A percentile compares a stretch with the other conserved stretches of the same genome.
Evolutionary conservation across 2,888 invertebrate species (phyloP).

Genomic region (Leptinotarsa rubiginosa): DNA sequence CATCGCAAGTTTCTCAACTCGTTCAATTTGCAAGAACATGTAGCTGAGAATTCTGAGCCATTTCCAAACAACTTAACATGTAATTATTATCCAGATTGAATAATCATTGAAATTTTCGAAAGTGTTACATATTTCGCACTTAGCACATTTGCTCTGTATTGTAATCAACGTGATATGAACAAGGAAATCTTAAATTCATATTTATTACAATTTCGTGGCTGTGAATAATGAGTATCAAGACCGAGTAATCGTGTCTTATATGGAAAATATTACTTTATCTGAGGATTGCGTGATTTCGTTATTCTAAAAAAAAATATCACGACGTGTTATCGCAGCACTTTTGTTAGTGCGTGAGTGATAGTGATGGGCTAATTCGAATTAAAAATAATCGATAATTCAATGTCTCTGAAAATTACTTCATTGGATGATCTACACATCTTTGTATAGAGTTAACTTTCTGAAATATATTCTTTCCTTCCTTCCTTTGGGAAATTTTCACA

Average conservation of each 20-base stretch:
- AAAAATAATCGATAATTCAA: no score
- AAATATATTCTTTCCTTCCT: no score
- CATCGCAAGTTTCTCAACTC: slow-evolving; percentile 44
- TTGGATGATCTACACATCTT: no score
- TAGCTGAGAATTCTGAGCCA: slow-evolving; percentile 48
- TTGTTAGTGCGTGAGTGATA: neutral
- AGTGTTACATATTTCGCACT: slow-evolving; percentile 21
- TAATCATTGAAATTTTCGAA: slow-evolving; percentile 26
- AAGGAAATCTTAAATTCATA: slow-evolving; percentile 3
- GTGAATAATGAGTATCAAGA: neutral
- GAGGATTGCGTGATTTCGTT: neutral
- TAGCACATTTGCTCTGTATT: slow-evolving; percentile 28
- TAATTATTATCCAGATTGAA: slow-evolving; percentile 33
- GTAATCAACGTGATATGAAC: slow-evolving; percentile 19
- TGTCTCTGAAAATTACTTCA: no score
- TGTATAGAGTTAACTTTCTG: no score
- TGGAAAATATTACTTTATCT: neutral
- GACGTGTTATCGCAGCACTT: neutral
- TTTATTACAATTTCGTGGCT: slow-evolving; percentile 11
- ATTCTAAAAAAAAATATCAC: neutral
- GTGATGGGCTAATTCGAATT: no score
- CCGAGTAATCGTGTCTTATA: neutral
- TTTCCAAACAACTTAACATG: slow-evolving; percentile 52
- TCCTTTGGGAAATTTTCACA: no score
- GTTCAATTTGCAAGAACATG: slow-evolving; percentile 42